Evolutionary conservation across 2,797 vertebrate genomes (phyloP).

Genomic region (Pempheris klunzingeri): DNA sequence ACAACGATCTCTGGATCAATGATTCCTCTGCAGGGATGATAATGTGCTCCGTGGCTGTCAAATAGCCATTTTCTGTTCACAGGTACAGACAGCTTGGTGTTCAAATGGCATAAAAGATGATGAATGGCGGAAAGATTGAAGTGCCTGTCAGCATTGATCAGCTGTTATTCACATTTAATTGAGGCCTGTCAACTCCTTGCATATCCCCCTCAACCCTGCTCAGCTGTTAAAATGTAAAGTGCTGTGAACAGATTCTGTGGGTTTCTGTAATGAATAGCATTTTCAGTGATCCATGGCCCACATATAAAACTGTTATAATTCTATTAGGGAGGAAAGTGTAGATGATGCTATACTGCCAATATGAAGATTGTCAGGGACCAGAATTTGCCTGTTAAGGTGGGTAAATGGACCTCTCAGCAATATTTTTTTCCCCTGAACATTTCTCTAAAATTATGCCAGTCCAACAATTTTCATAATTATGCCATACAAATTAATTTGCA

Average conservation of each 20-base stretch:
- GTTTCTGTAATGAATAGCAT: conserved; percentile 57
- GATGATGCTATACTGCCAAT: conserved; percentile 28
- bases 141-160: conserved; percentile 76
- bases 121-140: conserved; percentile 71
- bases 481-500: conserved; percentile 15
- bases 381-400: conserved; percentile 23
- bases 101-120: conserved; percentile 72
- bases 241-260: conserved; percentile 64
- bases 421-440: neutral
- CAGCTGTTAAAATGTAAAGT: conserved; percentile 59
- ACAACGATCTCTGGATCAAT: conserved; percentile 58
- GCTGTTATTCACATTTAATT: conserved; percentile 77
- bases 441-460: conserved; percentile 13
- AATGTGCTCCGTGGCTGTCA: conserved; percentile 60
- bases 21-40: conserved; percentile 48
- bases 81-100: conserved; percentile 51
- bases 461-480: conserved; percentile 30
- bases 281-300: conserved; percentile 57
- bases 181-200: conserved; percentile 60
- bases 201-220: conserved; percentile 44
- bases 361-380: conserved; percentile 35
- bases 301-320: conserved; percentile 51
- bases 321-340: conserved; percentile 28
- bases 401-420: conserved; percentile 33
- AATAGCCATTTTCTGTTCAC: conserved; percentile 63